These are phyloP conservation scores for Sylvicapra grimmia DNA, from an alignment of 2,113 vertebrate genomes.

Conservation along the genomic window DNA sequence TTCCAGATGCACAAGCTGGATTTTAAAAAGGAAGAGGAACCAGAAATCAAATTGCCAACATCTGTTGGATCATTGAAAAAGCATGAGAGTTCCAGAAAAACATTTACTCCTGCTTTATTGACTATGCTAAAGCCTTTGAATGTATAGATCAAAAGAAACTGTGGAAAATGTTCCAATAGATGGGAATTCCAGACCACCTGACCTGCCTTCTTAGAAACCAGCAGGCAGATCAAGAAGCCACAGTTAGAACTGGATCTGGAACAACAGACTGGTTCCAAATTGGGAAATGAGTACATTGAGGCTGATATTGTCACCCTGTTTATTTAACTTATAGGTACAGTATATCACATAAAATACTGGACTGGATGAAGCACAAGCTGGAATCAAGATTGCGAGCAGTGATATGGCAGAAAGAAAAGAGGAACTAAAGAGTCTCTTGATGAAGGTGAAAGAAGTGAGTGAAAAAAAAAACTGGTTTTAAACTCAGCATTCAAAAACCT, in stretches of 20 bases:
- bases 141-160: background rate
- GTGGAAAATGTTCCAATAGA: background rate
- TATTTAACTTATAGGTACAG: background rate
- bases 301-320: background rate
- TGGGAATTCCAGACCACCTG: background rate
- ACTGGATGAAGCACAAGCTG: background rate
- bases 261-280: background rate
- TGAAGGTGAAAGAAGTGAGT: background rate
- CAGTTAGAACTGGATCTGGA: background rate
- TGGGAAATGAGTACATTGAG: background rate
- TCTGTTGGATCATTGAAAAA: background rate
- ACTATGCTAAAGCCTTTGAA: background rate
- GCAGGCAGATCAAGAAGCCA: background rate
- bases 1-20: background rate
- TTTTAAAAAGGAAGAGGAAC: background rate
- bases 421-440: background rate
- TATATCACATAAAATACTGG: background rate
- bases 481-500: background rate
- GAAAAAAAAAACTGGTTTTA: background rate
- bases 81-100: background rate
- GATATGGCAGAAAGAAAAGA: background rate
- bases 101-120: background rate
- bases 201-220: background rate
- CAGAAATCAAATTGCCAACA: background rate
- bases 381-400: background rate